phyloP scores from a whole-genome alignment of 1,140 invertebrate genomes.

The Subanguina moxae region DNA sequence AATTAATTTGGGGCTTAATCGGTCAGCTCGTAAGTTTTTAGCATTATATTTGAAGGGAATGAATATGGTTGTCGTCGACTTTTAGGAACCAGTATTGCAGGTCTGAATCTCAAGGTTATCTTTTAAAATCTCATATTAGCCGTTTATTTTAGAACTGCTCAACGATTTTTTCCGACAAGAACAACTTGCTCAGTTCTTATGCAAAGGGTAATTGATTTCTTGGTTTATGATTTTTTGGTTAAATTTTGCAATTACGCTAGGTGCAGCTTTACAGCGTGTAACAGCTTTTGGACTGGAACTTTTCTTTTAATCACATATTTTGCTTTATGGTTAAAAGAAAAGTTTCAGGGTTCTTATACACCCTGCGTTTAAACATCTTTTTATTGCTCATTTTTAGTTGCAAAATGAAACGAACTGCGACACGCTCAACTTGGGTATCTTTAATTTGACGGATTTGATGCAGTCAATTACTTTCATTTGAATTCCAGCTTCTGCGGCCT shows the following conservation, averaged over 20 bases:
- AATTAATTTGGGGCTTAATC: constrained; percentile 33
- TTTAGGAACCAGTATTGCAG: too few species aligned
- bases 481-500: constrained; percentile 21
- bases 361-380: too few species aligned
- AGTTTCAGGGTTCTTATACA: background rate
- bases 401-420: constrained; percentile 27
- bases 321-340: background rate
- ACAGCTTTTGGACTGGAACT: background rate
- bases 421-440: background rate
- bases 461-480: background rate
- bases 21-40: background rate
- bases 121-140: too few species aligned
- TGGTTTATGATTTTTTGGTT: too few species aligned
- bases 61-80: too few species aligned
- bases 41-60: too few species aligned
- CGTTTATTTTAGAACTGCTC: constrained; percentile 13
- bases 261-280: too few species aligned
- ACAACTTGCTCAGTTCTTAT: constrained; percentile 28
- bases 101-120: too few species aligned
- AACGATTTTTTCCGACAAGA: constrained; percentile 31
- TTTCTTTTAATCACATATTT: background rate
- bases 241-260: too few species aligned
- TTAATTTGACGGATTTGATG: background rate
- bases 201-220: constrained; percentile 11
- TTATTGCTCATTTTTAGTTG: constrained; percentile 20